Base-by-base conservation (phyloP, 2,113 vertebrate species). In the Andinoacara biseriatus region DNA sequence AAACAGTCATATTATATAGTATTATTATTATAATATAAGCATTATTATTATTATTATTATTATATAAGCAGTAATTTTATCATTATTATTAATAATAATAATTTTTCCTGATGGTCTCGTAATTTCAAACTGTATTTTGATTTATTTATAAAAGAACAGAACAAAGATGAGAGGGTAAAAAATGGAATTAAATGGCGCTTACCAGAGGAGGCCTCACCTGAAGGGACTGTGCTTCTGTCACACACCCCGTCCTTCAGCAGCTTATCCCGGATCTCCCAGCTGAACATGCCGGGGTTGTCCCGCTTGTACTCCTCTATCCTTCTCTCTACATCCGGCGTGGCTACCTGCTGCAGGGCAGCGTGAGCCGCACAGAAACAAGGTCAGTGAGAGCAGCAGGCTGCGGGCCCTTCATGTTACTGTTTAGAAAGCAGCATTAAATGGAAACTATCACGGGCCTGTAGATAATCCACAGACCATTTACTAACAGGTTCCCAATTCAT, bases 281-380 rank as follows among this genome's bases (percentile, higher is more conserved):
- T 99, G 93, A 99, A 99, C 97, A 99, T 99, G 2, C 97, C 98
- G 0, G 98, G 96, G 78, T 98, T 99, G 38, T 99, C 97, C 54
- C 97, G 92, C 89, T 99, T 99, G 92, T 98, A 99, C 20, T 99
- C 98, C 92, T 99, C 98, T 5, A 99, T 99, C 91, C 98, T 96
- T 86, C 97, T 98, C 94, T 99, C 98, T 92, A 99, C 97, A 56
- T 99, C 98, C 38, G 97, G 97, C 89, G 98, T 98, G 57, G 98
- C 97, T 22, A 98, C 97, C 96, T 99, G 98, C 98, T 99, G 97
- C 96, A 96, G 85, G 87, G 60, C 61, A 33, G 52, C 46, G 10
- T 40, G 78, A 59, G 20, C 63, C 63, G 49, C 40, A 72, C 24
- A 72, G 43, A 72, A 52, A 52, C 43, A 40, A 40, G 49, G 49